phyloP scores from a whole-genome alignment of 2,888 invertebrate species.

The Dasysyrphus tricinctus region DNA sequence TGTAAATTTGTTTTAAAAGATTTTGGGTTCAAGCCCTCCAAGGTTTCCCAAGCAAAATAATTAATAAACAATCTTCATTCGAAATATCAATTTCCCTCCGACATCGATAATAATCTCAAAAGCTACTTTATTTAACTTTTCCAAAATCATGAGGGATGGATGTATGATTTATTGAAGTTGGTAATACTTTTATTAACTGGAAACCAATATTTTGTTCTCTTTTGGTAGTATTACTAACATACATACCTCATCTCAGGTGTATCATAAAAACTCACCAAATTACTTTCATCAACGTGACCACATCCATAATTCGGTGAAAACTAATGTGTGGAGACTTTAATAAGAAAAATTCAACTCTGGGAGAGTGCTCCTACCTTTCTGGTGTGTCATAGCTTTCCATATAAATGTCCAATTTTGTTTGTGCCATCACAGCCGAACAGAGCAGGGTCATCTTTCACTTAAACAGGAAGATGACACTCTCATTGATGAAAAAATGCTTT shows the following conservation, averaged over 20 bases:
- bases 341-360: background rate
- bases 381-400: background rate
- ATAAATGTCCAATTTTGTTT: conserved; percentile 4
- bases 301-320: background rate
- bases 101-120: too few species aligned
- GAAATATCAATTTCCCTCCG: too few species aligned
- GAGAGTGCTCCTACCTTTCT: background rate
- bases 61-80: too few species aligned
- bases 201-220: background rate
- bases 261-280: background rate
- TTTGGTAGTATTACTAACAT: background rate
- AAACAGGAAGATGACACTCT: conserved; percentile 31
- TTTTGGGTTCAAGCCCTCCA: too few species aligned
- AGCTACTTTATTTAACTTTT: too few species aligned
- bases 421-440: background rate
- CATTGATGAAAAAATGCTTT: conserved; percentile 54
- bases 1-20: too few species aligned
- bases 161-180: too few species aligned
- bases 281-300: conserved; percentile 4
- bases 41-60: too few species aligned
- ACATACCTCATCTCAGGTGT: background rate
- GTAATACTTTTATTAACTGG: background rate
- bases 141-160: too few species aligned
- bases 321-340: background rate
- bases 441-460: conserved; percentile 22